Evolutionary conservation across 2,888 invertebrate species (phyloP).

Genomic region (Lycophotia porphyrea): DNA sequence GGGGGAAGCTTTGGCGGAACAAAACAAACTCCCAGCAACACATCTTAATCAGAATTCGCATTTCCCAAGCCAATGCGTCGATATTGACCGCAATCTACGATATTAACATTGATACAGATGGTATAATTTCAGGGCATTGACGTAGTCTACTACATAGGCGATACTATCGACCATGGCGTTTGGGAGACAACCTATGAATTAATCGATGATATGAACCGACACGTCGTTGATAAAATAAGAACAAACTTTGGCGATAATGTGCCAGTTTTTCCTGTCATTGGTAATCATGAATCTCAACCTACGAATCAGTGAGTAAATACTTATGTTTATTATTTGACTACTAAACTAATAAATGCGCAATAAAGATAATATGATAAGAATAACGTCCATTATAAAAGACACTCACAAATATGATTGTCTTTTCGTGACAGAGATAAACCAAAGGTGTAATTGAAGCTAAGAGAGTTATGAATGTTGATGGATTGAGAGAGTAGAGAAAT

Average conservation of each 20-base stretch:
- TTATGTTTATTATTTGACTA: constrained; percentile 14
- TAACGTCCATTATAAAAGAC: neutral
- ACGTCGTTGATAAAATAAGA: constrained; percentile 88
- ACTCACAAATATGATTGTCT: neutral
- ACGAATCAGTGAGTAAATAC: constrained; percentile 93
- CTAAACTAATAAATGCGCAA: constrained; percentile 13
- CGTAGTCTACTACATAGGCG: constrained; percentile 95
- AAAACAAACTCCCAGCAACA: neutral
- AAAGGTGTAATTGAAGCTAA: neutral
- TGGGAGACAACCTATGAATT: constrained; percentile 94
- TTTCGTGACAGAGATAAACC: neutral
- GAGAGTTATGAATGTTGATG: neutral
- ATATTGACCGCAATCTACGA: neutral
- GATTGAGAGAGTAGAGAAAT: constrained; percentile 4
- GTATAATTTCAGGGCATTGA: constrained; percentile 88
- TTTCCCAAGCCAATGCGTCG: neutral
- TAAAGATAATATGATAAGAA: constrained; percentile 9
- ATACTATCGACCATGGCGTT: constrained; percentile 96
- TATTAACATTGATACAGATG: neutral
- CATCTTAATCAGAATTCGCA: neutral
- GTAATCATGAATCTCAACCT: constrained; percentile 96
- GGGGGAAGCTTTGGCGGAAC: neutral
- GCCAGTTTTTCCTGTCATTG: constrained; percentile 93
- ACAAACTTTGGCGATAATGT: constrained; percentile 90
- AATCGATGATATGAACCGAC: constrained; percentile 91